Evolutionary conservation across 2,113 vertebrate species (phyloP).

Genomic region (Paramormyrops kingsleyae): DNA sequence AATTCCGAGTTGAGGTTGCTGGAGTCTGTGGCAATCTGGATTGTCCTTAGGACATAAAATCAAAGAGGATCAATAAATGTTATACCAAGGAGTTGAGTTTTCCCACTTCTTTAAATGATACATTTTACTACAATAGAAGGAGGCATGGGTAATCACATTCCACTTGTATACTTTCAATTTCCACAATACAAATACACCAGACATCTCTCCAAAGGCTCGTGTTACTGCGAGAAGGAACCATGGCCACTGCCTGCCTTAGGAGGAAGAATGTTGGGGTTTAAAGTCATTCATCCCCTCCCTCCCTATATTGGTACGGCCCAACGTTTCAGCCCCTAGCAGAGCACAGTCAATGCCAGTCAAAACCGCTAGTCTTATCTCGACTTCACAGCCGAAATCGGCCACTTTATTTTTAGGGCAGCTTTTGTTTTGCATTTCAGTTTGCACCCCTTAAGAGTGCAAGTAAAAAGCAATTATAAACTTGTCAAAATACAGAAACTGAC

Average conservation of each 20-base stretch:
- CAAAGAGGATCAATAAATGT: neutral
- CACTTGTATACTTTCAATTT: neutral
- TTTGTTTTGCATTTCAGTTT: neutral
- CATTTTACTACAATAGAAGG: neutral
- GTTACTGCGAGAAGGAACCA: neutral
- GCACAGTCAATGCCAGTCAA: neutral
- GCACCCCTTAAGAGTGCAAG: neutral
- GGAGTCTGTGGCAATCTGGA: conserved; percentile 88
- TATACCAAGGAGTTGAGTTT: neutral
- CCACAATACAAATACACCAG: neutral
- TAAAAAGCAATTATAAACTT: neutral
- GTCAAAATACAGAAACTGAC: too few relatives aligned
- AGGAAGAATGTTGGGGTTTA: neutral
- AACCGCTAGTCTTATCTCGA: neutral
- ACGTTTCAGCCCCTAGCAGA: neutral
- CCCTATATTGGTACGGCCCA: neutral
- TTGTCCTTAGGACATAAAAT: conserved; percentile 65
- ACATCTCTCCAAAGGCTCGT: neutral
- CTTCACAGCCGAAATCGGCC: neutral
- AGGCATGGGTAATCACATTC: neutral
- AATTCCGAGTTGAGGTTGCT: conserved; percentile 92
- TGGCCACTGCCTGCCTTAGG: neutral
- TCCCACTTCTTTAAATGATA: neutral
- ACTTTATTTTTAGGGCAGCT: neutral
- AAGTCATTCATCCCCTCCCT: neutral